These are phyloP conservation scores for Myotis planiceps DNA, from an alignment of 2,797 vertebrate genomes.

Conservation along the genomic window DNA sequence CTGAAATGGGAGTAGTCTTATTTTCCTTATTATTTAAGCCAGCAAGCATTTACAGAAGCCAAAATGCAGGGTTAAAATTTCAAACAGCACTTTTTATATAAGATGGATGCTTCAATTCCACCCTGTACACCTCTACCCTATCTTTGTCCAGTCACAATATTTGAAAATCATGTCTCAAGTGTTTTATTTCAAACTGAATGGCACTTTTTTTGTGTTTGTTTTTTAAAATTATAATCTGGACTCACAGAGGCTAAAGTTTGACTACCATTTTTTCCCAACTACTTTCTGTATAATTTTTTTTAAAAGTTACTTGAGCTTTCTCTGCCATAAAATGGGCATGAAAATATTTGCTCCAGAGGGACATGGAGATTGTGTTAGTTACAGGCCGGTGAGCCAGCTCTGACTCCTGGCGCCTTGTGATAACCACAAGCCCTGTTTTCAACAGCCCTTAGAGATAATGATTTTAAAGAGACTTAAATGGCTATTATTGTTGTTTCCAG, in stretches of 20 bases:
- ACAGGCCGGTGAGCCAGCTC: background rate
- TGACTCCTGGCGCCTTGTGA: background rate
- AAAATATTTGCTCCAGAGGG: background rate
- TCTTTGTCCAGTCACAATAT: no score
- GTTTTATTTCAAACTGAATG: background rate
- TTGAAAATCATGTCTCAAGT: background rate
- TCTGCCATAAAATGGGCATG: constrained; percentile 16
- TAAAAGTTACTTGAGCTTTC: background rate
- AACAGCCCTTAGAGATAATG: constrained; percentile 12
- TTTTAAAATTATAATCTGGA: background rate
- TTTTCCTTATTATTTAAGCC: no score
- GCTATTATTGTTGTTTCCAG: constrained; percentile 43
- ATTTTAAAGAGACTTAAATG: constrained; percentile 41
- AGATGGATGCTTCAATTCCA: no score
- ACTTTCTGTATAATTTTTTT: background rate
- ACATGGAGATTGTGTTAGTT: background rate
- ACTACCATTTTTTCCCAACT: background rate
- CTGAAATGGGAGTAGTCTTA: no score
- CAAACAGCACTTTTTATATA: no score
- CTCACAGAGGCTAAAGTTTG: background rate
- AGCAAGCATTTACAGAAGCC: no score
- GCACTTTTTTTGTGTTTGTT: background rate
- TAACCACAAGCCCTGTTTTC: background rate
- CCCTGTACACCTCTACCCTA: background rate
- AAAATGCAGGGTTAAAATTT: no score